phyloP scores from a whole-genome alignment of 2,797 vertebrate genomes.

The Argya squamiceps region DNA sequence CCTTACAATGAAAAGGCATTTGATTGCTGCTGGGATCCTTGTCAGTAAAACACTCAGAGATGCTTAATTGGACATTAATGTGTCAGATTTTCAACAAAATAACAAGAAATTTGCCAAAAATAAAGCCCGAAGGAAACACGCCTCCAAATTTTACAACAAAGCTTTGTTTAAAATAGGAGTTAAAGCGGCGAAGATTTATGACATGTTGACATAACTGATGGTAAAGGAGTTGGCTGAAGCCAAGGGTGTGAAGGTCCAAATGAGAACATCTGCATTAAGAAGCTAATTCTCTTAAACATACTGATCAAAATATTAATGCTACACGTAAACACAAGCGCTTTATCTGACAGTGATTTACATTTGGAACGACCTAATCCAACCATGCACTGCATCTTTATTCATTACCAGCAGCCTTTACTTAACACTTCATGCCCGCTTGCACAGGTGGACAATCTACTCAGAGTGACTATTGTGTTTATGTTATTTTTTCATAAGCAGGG shows the following conservation, averaged over 20 bases:
- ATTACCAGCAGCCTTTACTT: slow-evolving; percentile 86
- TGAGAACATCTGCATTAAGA: slow-evolving; percentile 87
- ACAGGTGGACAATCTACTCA: slow-evolving; percentile 87
- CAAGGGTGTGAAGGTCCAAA: slow-evolving; percentile 77
- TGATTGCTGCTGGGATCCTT: slow-evolving; percentile 58
- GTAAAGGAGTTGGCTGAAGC: slow-evolving; percentile 77
- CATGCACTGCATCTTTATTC: slow-evolving; percentile 80
- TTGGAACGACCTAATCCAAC: slow-evolving; percentile 85
- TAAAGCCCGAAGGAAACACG: slow-evolving; percentile 69
- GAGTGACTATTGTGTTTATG: slow-evolving; percentile 85
- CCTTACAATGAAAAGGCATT: slow-evolving; percentile 45
- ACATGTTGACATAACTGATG: slow-evolving; percentile 85
- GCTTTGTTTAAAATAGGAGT: slow-evolving; percentile 76
- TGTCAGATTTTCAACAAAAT: slow-evolving; percentile 76
- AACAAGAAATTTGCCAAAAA: slow-evolving; percentile 77
- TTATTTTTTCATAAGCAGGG: slow-evolving; percentile 92
- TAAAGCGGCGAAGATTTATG: slow-evolving; percentile 80
- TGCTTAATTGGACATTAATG: slow-evolving; percentile 78
- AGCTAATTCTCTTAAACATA: slow-evolving; percentile 87
- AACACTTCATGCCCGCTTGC: slow-evolving; percentile 83
- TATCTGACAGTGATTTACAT: slow-evolving; percentile 90
- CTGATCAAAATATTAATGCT: slow-evolving; percentile 92
- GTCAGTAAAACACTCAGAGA: slow-evolving; percentile 72
- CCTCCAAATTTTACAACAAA: slow-evolving; percentile 72
- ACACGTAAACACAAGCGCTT: slow-evolving; percentile 83